phyloP scores from a whole-genome alignment of 1,140 invertebrate species.

The Amphibalanus amphitrite region DNA sequence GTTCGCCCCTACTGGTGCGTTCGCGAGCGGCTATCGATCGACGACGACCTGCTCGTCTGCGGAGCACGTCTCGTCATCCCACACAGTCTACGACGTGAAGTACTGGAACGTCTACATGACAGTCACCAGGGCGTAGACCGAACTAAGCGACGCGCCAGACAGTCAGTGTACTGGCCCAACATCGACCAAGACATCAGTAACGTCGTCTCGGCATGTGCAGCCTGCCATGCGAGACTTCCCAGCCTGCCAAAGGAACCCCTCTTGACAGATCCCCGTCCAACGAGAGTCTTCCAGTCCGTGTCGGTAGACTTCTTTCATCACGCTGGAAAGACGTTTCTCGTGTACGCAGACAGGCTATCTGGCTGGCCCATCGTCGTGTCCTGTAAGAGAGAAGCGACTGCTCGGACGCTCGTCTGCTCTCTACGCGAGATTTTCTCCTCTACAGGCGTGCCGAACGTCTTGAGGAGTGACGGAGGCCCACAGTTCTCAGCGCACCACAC shows the following conservation, averaged over 20 bases:
- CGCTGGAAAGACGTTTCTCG: too few relatives aligned
- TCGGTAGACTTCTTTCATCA: too few relatives aligned
- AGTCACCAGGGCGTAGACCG: constrained; percentile 5
- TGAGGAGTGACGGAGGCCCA: neutral
- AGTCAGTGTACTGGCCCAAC: constrained; percentile 3
- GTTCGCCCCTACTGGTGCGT: too few relatives aligned
- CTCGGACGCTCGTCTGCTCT: neutral
- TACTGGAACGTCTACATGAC: constrained; percentile 2
- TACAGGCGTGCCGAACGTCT: neutral
- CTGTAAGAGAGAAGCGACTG: neutral
- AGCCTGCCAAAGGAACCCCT: constrained; percentile 5
- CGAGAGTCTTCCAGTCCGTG: too few relatives aligned
- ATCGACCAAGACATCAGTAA: constrained; percentile 4
- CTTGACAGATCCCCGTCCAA: neutral
- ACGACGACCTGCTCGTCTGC: neutral
- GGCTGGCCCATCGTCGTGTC: neutral
- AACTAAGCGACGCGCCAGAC: neutral
- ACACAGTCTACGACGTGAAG: neutral
- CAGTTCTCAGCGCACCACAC: neutral
- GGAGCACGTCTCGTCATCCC: neutral
- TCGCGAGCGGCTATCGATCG: too few relatives aligned
- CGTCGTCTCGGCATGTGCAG: neutral
- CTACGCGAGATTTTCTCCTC: neutral
- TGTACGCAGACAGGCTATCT: too few relatives aligned
- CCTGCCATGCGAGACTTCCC: neutral